Percentiles rank a stretch among this genome's conserved stretches.
phyloP scores from a whole-genome alignment of 2,888 invertebrate species.

The Pharmacophagus antenor region DNA sequence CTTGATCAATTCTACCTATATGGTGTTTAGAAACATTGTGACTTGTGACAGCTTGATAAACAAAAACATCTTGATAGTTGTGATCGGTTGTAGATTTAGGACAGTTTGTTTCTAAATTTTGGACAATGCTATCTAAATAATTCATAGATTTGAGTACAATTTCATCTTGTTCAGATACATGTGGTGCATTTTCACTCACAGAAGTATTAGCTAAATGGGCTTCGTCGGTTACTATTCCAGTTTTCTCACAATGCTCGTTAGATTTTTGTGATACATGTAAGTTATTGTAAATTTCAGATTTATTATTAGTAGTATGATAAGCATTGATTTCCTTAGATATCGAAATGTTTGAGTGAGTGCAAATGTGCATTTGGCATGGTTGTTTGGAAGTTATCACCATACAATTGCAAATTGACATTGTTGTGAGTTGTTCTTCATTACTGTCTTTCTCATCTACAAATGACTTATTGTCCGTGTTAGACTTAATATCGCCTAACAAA shows the following conservation, averaged over 20 bases:
- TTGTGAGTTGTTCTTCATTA: not conserved
- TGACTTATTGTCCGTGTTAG: constrained; percentile 33
- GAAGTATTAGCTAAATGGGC: not conserved
- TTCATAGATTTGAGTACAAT: constrained; percentile 6
- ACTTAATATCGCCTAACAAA: constrained; percentile 17
- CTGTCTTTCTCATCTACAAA: constrained; percentile 35
- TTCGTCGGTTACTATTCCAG: not conserved
- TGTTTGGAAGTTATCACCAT: constrained; percentile 11
- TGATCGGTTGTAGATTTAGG: constrained; percentile 16
- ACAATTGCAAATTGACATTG: not conserved
- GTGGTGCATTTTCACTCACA: not conserved
- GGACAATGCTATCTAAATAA: constrained; percentile 1
- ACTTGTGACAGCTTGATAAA: constrained; percentile 40
- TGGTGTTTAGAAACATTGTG: constrained; percentile 29
- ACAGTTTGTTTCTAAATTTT: constrained; percentile 10
- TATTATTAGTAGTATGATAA: not conserved
- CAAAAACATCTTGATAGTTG: constrained; percentile 37
- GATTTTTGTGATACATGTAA: not conserved
- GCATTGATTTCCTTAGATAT: not conserved
- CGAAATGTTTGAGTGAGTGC: not conserved
- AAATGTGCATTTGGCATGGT: not conserved
- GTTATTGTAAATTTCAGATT: not conserved
- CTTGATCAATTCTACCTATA: constrained; percentile 17
- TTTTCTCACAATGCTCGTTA: not conserved
- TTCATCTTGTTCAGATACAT: constrained; percentile 35